Evolutionary conservation across 2,797 vertebrate species (phyloP).

Genomic region (Myotis planiceps): DNA sequence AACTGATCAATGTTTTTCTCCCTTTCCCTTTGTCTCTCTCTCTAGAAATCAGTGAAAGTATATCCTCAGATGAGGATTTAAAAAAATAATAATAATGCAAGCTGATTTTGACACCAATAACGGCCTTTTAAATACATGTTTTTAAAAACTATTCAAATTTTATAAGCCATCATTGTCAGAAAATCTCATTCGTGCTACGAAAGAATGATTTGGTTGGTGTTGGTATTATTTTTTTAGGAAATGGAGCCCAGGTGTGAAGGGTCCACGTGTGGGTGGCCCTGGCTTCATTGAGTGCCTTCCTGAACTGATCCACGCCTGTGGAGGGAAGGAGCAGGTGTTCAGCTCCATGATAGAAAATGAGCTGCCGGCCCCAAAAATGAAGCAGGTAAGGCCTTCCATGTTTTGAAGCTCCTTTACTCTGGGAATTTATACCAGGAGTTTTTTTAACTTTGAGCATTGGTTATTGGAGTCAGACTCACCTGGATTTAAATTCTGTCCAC

Average conservation of each 20-base stretch:
- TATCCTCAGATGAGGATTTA: neutral
- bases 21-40: neutral
- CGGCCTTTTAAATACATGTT: constrained; percentile 8
- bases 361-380: constrained; percentile 88
- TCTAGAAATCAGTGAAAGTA: neutral
- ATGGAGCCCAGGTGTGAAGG: constrained; percentile 86
- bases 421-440: neutral
- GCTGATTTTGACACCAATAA: neutral
- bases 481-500: neutral
- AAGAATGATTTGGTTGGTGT: neutral
- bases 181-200: neutral
- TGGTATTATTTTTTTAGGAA: constrained; percentile 86
- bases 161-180: neutral
- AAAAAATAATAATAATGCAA: neutral
- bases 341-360: constrained; percentile 89
- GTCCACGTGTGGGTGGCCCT: constrained; percentile 78
- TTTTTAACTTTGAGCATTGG: neutral
- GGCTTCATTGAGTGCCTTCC: constrained; percentile 94
- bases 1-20: neutral
- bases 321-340: constrained; percentile 91
- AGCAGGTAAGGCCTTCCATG: constrained; percentile 89
- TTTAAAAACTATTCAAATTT: neutral
- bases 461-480: neutral
- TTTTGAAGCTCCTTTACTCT: neutral
- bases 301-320: constrained; percentile 93